Base-by-base conservation (phyloP, 2,888 invertebrate species). In the Dromius quadrimaculatus region DNA sequence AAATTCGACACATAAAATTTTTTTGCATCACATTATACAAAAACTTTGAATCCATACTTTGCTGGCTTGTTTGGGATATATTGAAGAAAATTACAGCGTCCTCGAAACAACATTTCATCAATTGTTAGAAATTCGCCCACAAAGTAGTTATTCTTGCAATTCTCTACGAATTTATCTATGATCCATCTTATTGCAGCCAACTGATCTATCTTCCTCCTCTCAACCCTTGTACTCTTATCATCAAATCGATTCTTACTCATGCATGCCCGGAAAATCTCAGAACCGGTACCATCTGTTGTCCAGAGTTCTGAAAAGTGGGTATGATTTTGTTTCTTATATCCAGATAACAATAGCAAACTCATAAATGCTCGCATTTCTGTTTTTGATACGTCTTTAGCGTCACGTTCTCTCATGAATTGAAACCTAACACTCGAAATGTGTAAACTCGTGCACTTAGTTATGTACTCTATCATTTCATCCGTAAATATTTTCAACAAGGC, bases 241-340 rank as follows among this genome's bases (percentile, higher is more conserved):
- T 34, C 32, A 8, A 43, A 43, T 2, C 63, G 32, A 11, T 69
- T 36, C 17, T 41, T 72, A 47, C 74, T 65, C 76, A 75, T 74
- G 22, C 69, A 72, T 62, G 75, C 72, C 70, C 74, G 17, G 71
- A 74, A 75, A 64, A 76, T 74, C 61, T 74, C 74, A 36, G 62
- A 71, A 32, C 74, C 74, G 15, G 74, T 74, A 13, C 73, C 75
- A 71, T 73, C 75, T 34, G 23, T 68, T 43, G 66, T 71, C 74
- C 74, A 75, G 9, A 76, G 64, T 66, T 76, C 75, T 8, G 69
- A 38, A 73, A 75, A 74, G 69, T 74, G 57, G 6, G 74, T 74
- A 59, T 75, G 76, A 57, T 72, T 75, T 62, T 71, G 71, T 68
- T 74, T 74, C 50, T 74, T 75, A 13, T 2, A 11, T 50, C 74